Percentiles rank a stretch among this genome's conserved stretches.
These are phyloP conservation scores for Tipula lateralis DNA, from an alignment of 2,888 invertebrate genomes.

Conservation along the genomic window DNA sequence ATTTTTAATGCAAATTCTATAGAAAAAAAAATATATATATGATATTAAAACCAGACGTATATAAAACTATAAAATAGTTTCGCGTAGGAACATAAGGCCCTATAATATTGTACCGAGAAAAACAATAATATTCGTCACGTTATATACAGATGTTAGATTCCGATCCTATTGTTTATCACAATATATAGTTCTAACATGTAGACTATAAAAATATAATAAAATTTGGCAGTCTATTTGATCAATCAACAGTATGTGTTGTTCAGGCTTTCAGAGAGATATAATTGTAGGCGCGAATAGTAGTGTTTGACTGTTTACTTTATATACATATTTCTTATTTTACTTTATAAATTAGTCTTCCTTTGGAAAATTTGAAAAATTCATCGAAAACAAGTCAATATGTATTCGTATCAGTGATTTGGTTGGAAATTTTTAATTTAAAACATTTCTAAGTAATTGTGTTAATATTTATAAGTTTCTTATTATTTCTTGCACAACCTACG, in stretches of 20 bases:
- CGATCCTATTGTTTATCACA: neutral
- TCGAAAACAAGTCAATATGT: neutral
- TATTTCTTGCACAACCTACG: neutral
- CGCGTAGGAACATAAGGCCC: neutral
- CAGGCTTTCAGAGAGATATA: neutral
- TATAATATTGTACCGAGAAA: neutral
- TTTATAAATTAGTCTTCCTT: neutral
- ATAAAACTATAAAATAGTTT: neutral
- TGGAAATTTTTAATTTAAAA: neutral
- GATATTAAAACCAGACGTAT: slow-evolving; percentile 2
- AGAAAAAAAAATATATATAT: neutral
- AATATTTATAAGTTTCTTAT: neutral
- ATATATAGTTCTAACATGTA: neutral
- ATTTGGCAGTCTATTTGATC: neutral
- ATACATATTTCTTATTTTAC: neutral
- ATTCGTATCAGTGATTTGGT: neutral
- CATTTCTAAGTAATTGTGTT: neutral
- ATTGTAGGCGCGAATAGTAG: neutral
- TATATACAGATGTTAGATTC: neutral
- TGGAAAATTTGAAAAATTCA: neutral
- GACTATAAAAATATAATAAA: neutral
- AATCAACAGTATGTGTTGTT: neutral
- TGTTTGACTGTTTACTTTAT: neutral
- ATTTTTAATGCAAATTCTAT: neutral
- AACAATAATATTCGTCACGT: slow-evolving; percentile 5